phyloP scores from a whole-genome alignment of 2,888 invertebrate species.

The Rhagonycha lutea region DNA sequence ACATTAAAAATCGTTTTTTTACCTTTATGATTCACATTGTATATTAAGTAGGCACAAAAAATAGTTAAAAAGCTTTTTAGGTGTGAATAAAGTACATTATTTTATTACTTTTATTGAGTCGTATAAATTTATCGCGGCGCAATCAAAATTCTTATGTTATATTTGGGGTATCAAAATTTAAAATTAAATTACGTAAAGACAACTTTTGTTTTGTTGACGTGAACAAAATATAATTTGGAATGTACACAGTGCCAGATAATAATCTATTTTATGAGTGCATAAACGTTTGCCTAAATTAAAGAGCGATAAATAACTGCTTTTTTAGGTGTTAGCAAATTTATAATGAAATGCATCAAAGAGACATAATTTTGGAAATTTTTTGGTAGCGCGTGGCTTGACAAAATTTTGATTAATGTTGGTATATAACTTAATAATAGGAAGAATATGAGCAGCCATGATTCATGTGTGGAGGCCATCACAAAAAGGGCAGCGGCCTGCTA shows the following conservation, averaged over 20 bases:
- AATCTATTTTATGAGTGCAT: slow-evolving; percentile 54
- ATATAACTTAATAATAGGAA: slow-evolving; percentile 14
- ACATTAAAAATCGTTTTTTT: not conserved
- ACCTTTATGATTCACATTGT: not conserved
- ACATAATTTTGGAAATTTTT: not conserved
- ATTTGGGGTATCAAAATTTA: not conserved
- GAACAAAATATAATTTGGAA: slow-evolving; percentile 47
- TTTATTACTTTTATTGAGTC: not conserved
- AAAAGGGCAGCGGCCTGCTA: slow-evolving; percentile 54
- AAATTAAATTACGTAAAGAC: not conserved
- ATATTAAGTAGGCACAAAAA: not conserved
- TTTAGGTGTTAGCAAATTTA: slow-evolving; percentile 33
- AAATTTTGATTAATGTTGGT: not conserved
- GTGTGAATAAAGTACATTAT: not conserved
- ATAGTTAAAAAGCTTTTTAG: not conserved
- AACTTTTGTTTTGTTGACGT: slow-evolving; percentile 41
- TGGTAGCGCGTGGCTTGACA: not conserved
- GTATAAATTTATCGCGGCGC: not conserved
- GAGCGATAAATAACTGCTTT: slow-evolving; percentile 46
- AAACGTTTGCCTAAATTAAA: slow-evolving; percentile 54
- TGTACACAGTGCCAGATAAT: slow-evolving; percentile 51
- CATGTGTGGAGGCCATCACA: slow-evolving; percentile 53
- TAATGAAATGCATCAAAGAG: slow-evolving; percentile 14
- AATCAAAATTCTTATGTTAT: not conserved
- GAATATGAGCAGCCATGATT: slow-evolving; percentile 48